These are phyloP conservation scores for Rallus limicola DNA, from an alignment of 2,113 vertebrate species.

Conservation along the genomic window DNA sequence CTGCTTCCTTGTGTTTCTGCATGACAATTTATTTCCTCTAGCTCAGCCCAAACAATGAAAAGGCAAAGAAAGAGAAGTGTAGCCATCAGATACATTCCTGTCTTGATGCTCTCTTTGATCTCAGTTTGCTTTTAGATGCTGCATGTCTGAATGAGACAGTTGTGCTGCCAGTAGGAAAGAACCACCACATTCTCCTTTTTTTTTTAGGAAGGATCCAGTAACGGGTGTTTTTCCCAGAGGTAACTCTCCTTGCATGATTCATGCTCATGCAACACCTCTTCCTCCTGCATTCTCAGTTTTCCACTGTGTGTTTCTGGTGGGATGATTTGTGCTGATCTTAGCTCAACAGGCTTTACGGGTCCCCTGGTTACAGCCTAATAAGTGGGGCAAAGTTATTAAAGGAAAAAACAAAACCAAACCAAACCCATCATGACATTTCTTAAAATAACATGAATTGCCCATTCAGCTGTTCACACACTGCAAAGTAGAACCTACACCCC, in stretches of 20 bases:
- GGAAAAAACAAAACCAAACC: slow-evolving; percentile 5
- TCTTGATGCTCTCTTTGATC: neutral
- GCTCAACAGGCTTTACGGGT: slow-evolving; percentile 12
- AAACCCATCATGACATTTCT: slow-evolving; percentile 28
- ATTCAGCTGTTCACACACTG: slow-evolving; percentile 54
- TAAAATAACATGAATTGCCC: slow-evolving; percentile 37
- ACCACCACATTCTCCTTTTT: neutral
- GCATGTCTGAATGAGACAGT: neutral
- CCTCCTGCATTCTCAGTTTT: slow-evolving; percentile 11
- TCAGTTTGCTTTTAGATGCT: neutral
- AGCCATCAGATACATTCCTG: neutral
- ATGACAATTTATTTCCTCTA: neutral
- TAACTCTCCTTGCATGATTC: neutral
- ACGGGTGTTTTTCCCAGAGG: neutral
- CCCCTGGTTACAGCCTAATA: slow-evolving; percentile 22
- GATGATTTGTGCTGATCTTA: slow-evolving; percentile 30
- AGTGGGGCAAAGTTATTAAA: slow-evolving; percentile 29
- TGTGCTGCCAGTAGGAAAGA: neutral
- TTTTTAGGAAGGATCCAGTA: neutral
- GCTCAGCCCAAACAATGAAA: neutral
- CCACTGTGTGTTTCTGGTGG: neutral
- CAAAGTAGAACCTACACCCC: slow-evolving; percentile 19
- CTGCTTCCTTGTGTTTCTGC: neutral
- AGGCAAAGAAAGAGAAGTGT: neutral
- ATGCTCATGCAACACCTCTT: slow-evolving; percentile 12